These are phyloP conservation scores for Shargacucullia verbasci DNA, from an alignment of 2,888 invertebrate genomes.

Conservation along the genomic window DNA sequence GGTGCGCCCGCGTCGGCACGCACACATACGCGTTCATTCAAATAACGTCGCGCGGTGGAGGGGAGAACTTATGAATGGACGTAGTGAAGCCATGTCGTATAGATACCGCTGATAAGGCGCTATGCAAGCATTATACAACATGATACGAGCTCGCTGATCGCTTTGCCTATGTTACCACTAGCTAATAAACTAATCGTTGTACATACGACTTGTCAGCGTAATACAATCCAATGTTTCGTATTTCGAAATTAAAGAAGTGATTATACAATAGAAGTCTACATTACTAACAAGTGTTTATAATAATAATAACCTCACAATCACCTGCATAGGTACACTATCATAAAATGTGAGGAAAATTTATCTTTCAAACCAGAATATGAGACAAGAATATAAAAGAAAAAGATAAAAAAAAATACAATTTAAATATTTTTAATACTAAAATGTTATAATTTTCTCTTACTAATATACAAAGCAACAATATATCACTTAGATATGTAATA, in stretches of 20 bases:
- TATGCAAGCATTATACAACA: slow-evolving; percentile 77
- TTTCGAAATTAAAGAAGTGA: slow-evolving; percentile 62
- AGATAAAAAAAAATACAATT: slow-evolving; percentile 14
- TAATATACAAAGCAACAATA: slow-evolving; percentile 64
- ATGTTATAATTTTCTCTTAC: slow-evolving; percentile 47
- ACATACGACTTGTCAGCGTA: slow-evolving; percentile 60
- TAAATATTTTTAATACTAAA: slow-evolving; percentile 39
- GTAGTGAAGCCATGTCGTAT: slow-evolving; percentile 80
- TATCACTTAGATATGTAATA: slow-evolving; percentile 45
- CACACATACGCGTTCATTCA: slow-evolving; percentile 82
- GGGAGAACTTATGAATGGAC: slow-evolving; percentile 88
- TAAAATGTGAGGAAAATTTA: not conserved
- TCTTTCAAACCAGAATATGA: slow-evolving; percentile 6
- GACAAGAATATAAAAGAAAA: slow-evolving; percentile 25
- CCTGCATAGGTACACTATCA: slow-evolving; percentile 2
- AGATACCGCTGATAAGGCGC: slow-evolving; percentile 85
- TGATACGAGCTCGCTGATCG: slow-evolving; percentile 65
- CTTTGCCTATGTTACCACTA: slow-evolving; percentile 54
- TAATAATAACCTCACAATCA: slow-evolving; percentile 15
- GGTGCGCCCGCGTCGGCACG: slow-evolving; percentile 79
- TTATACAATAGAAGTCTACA: slow-evolving; percentile 55
- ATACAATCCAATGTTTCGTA: slow-evolving; percentile 53
- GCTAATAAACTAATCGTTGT: slow-evolving; percentile 56
- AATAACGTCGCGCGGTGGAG: slow-evolving; percentile 68
- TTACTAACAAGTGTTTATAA: slow-evolving; percentile 37